Evolutionary conservation across 2,888 invertebrate genomes (phyloP).

Genomic region (Drosophila fulvimacula): DNA sequence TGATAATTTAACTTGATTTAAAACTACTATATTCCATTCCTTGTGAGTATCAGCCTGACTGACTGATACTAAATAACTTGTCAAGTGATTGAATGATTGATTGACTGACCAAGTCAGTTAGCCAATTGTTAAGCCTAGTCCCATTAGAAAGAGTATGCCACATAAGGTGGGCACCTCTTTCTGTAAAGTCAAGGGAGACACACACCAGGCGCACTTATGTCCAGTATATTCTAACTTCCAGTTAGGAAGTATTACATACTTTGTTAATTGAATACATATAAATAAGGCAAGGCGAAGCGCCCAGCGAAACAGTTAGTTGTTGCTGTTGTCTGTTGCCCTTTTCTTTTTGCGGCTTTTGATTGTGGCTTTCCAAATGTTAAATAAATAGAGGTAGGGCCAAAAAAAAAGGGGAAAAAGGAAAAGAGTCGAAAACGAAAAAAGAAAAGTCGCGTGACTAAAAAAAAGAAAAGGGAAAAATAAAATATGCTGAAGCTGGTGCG

Average conservation of each 20-base stretch:
- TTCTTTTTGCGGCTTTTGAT: slow-evolving; percentile 5
- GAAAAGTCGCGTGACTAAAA: slow-evolving; percentile 7
- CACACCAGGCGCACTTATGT: too few species aligned
- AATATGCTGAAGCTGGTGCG: slow-evolving; percentile 1
- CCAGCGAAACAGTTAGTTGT: neutral
- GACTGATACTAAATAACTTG: neutral
- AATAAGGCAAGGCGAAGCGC: neutral
- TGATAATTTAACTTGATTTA: neutral
- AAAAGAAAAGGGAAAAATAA: neutral
- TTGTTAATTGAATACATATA: neutral
- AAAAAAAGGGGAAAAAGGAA: neutral
- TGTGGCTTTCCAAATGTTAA: slow-evolving; percentile 8
- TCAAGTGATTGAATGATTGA: neutral
- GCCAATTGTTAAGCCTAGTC: too few species aligned
- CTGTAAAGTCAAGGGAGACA: too few species aligned
- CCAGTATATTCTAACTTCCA: neutral
- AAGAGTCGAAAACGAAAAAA: neutral
- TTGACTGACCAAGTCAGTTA: neutral
- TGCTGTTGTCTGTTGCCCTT: neutral
- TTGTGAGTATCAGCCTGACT: neutral
- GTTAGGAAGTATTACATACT: neutral
- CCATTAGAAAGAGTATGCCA: too few species aligned
- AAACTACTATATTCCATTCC: neutral
- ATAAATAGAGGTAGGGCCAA: slow-evolving; percentile 1
- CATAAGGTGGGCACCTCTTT: too few species aligned